Evolutionary conservation across 2,113 vertebrate genomes (phyloP).

Genomic region (Amazona guildingii): DNA sequence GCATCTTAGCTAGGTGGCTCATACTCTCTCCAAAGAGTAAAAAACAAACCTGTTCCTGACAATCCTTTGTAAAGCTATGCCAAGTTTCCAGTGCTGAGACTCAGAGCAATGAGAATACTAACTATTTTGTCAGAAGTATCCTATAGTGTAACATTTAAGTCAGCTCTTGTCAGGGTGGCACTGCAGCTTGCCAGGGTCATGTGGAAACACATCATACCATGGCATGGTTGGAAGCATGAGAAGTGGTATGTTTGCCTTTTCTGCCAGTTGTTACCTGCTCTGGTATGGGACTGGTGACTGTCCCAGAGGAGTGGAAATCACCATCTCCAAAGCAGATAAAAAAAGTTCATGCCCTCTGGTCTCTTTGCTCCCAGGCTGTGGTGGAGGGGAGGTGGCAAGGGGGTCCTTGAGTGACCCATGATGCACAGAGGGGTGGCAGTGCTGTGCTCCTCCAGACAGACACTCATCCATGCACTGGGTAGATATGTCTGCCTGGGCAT

Average conservation of each 20-base stretch:
- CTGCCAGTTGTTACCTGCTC: background rate
- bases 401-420: background rate
- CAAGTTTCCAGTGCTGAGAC: background rate
- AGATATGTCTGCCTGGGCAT: background rate
- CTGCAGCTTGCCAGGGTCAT: background rate
- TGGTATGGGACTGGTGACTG: background rate
- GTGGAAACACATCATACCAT: background rate
- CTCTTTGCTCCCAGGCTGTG: background rate
- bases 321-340: background rate
- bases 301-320: background rate
- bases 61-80: background rate
- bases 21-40: background rate
- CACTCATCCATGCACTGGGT: no score
- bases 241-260: background rate
- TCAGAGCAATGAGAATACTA: background rate
- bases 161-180: background rate
- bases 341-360: no score
- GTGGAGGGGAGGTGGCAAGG: fast-evolving
- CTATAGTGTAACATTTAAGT: background rate
- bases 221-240: background rate
- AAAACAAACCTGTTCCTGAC: background rate
- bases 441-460: background rate
- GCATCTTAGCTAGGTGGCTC: background rate
- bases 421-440: background rate
- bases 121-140: background rate